Evolutionary conservation across 1,140 invertebrate species (phyloP).

Genomic region (Paraescarpia echinospica): DNA sequence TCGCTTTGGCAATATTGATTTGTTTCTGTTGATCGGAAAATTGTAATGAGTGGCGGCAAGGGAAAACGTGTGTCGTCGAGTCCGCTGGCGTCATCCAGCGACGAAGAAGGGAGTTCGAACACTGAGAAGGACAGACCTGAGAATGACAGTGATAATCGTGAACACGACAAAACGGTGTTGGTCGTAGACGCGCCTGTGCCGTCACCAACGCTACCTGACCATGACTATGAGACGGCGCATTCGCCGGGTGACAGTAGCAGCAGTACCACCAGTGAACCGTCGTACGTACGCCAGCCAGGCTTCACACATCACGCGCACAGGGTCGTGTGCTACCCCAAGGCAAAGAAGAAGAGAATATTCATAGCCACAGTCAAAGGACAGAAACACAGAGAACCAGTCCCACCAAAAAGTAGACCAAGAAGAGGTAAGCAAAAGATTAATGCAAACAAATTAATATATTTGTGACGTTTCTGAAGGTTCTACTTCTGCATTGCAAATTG

Average conservation of each 20-base stretch:
- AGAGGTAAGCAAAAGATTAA: constrained; percentile 39
- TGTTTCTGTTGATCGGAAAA: not conserved
- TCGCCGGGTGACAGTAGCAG: constrained; percentile 46
- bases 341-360: constrained; percentile 46
- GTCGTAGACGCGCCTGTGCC: constrained; percentile 63
- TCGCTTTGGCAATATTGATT: not conserved
- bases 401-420: constrained; percentile 47
- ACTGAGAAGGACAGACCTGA: constrained; percentile 11
- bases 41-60: constrained; percentile 12
- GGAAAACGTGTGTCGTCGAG: constrained; percentile 49
- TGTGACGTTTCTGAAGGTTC: too few species aligned
- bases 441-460: not conserved
- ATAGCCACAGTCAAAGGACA: constrained; percentile 39
- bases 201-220: constrained; percentile 83
- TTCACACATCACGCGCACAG: constrained; percentile 56
- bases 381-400: constrained; percentile 46
- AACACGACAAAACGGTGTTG: constrained; percentile 23
- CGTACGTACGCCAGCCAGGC: constrained; percentile 56
- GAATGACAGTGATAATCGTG: constrained; percentile 19
- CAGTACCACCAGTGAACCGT: constrained; percentile 58
- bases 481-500: too few species aligned
- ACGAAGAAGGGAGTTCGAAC: constrained; percentile 26
- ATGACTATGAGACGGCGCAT: constrained; percentile 51
- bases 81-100: constrained; percentile 44
- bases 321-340: constrained; percentile 40